Evolutionary conservation across 2,888 invertebrate genomes (phyloP).

Genomic region (Tetanocera ferruginea): DNA sequence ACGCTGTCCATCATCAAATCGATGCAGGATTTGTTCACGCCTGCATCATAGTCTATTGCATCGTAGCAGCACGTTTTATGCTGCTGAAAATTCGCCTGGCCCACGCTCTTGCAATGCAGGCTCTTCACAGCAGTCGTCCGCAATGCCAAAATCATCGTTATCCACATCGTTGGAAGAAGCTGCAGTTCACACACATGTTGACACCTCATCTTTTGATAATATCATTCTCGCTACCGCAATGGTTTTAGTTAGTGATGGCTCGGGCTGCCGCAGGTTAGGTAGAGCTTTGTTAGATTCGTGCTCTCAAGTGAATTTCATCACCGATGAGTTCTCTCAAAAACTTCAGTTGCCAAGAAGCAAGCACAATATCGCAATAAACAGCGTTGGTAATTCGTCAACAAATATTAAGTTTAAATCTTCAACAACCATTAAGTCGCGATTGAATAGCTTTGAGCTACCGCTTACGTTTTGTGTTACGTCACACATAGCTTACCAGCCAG

Average conservation of each 20-base stretch:
- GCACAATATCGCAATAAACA: not conserved
- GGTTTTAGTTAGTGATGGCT: constrained; percentile 26
- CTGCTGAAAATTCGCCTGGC: not conserved
- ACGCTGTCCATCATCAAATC: constrained; percentile 12
- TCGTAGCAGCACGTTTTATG: constrained; percentile 12
- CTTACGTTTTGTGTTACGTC: constrained; percentile 43
- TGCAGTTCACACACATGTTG: not conserved
- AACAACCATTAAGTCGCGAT: constrained; percentile 38
- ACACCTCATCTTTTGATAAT: not conserved
- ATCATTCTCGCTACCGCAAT: constrained; percentile 39
- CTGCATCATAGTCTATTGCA: constrained; percentile 39
- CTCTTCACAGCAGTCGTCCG: not conserved
- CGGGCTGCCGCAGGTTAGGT: not conserved
- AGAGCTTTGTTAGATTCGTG: constrained; percentile 36
- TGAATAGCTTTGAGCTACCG: constrained; percentile 33
- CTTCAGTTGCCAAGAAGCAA: not conserved
- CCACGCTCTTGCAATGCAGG: too few relatives aligned
- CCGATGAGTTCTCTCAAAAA: constrained; percentile 20
- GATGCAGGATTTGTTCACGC: constrained; percentile 17
- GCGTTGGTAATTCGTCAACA: constrained; percentile 40
- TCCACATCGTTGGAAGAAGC: not conserved
- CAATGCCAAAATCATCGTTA: not conserved
- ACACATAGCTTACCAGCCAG: not conserved
- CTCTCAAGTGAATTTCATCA: constrained; percentile 43
- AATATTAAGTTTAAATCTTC: constrained; percentile 36